phyloP scores from a whole-genome alignment of 2,113 vertebrate genomes.

The Gnathonemus echidnorhynchus region DNA sequence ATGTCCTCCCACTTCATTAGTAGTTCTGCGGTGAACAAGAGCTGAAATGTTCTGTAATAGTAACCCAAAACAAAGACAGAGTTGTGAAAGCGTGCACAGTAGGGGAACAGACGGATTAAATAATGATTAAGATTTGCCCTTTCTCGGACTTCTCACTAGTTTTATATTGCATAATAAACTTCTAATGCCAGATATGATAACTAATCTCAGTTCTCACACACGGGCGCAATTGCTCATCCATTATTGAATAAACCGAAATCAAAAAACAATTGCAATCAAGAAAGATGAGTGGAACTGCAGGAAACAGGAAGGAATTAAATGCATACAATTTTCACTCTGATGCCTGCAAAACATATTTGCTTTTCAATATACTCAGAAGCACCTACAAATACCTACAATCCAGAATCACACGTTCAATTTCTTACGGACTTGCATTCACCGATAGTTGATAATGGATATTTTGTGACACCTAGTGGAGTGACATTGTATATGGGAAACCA shows the following conservation, averaged over 20 bases:
- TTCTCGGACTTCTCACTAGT: background rate
- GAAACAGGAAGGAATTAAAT: background rate
- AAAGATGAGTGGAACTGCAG: background rate
- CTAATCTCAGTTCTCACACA: background rate
- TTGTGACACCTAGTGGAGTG: slow-evolving; percentile 21
- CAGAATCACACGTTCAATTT: background rate
- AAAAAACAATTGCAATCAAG: background rate
- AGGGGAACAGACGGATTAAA: background rate
- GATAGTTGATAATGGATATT: background rate
- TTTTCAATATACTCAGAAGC: background rate
- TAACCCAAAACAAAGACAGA: background rate
- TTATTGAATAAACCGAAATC: background rate
- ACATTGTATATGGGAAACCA: background rate
- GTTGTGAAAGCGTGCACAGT: background rate
- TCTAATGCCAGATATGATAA: background rate
- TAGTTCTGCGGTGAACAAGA: background rate
- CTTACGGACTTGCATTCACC: background rate
- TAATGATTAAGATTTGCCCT: background rate
- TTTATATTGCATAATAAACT: background rate
- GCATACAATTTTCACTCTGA: background rate
- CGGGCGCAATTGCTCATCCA: background rate
- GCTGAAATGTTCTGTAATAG: background rate
- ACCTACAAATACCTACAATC: background rate
- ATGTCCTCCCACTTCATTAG: background rate
- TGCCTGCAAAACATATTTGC: background rate